Conservation (phyloP, 2,888 invertebrate genomes). For the Ophonus ardosiacus region DNA sequence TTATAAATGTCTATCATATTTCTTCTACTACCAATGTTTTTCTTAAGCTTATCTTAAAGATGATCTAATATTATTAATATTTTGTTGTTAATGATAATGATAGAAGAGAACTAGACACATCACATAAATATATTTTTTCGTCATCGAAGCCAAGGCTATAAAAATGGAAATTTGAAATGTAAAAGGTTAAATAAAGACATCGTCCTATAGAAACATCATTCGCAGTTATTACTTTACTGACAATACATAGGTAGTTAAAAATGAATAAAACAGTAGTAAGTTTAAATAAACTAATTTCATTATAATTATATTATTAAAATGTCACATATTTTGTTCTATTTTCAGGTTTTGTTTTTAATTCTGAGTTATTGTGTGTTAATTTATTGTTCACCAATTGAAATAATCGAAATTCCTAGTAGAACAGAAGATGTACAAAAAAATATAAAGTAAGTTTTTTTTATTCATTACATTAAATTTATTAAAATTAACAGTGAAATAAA, state of each 20-base stretch:
- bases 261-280: slow-evolving; percentile 21
- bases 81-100: slow-evolving; percentile 43
- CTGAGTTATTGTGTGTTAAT: not conserved
- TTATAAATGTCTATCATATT: not conserved
- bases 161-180: slow-evolving; percentile 55
- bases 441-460: slow-evolving; percentile 6
- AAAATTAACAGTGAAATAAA: not conserved
- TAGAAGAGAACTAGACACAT: slow-evolving; percentile 27
- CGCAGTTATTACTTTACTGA: slow-evolving; percentile 2
- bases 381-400: slow-evolving; percentile 15
- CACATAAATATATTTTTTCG: slow-evolving; percentile 53
- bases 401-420: not conserved
- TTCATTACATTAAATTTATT: not conserved
- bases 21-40: slow-evolving; percentile 11
- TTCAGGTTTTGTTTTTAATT: slow-evolving; percentile 1
- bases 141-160: slow-evolving; percentile 57
- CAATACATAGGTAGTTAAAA: not conserved
- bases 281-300: not conserved
- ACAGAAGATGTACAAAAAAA: not conserved
- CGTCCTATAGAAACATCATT: slow-evolving; percentile 9
- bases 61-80: slow-evolving; percentile 52
- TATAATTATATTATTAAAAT: not conserved
- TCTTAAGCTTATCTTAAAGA: slow-evolving; percentile 35
- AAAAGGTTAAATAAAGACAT: slow-evolving; percentile 41
- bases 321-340: not conserved